Percentiles rank a stretch among this genome's conserved stretches.
These are phyloP conservation scores for Frankliniella fusca DNA, from an alignment of 2,888 invertebrate genomes.

Conservation along the genomic window DNA sequence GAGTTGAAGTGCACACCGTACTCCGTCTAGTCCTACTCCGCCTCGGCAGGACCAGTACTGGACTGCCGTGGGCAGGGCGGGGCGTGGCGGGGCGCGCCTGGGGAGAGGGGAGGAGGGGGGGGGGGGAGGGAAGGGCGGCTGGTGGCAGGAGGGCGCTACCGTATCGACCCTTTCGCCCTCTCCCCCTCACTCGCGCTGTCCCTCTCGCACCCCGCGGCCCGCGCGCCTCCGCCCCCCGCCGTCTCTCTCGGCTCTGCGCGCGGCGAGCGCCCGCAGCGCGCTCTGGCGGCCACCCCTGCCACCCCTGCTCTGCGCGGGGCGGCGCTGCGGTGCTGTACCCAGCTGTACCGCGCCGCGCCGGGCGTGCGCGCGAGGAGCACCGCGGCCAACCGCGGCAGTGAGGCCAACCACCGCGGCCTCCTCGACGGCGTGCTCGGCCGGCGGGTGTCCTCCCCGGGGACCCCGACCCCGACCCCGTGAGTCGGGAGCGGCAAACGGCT, in stretches of 20 bases:
- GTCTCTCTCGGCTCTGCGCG: background rate
- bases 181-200: background rate
- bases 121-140: constrained; percentile 4
- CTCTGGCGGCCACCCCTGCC: constrained; percentile 13
- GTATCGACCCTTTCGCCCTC: constrained; percentile 12
- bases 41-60: background rate
- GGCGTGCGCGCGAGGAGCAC: background rate
- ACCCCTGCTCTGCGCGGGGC: background rate
- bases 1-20: background rate
- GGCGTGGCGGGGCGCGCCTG: background rate
- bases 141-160: background rate
- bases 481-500: too few species aligned
- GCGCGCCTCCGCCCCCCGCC: background rate
- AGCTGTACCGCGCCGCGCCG: background rate
- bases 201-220: background rate
- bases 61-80: background rate
- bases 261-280: background rate
- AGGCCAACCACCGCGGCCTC: background rate
- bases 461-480: background rate
- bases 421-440: background rate
- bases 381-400: background rate
- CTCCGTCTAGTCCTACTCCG: constrained; percentile 5
- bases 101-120: background rate
- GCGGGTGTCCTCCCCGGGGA: background rate
- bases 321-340: background rate